These are phyloP conservation scores for Pachyuromys duprasi DNA, from an alignment of 2,797 vertebrate species.

Conservation along the genomic window DNA sequence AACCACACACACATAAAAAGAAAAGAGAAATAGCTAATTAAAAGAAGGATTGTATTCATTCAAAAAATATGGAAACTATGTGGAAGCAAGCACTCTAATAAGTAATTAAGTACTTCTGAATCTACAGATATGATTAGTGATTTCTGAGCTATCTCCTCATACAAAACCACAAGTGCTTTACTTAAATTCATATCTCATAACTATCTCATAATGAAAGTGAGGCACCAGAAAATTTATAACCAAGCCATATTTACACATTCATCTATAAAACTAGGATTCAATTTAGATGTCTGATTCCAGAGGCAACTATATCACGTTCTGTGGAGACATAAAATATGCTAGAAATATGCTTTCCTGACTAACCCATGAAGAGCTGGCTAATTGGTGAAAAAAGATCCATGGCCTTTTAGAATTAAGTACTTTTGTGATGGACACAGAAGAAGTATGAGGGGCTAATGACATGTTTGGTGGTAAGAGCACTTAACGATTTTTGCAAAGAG, in stretches of 20 bases:
- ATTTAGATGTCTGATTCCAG: background rate
- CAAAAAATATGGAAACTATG: conserved; percentile 14
- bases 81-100: background rate
- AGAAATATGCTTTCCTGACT: background rate
- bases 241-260: background rate
- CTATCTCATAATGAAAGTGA: background rate
- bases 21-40: background rate
- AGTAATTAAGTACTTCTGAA: conserved; percentile 1
- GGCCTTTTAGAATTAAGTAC: background rate
- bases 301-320: background rate
- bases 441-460: background rate
- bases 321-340: background rate
- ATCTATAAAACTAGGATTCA: conserved; percentile 13
- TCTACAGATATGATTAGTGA: background rate
- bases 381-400: background rate
- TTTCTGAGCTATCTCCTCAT: background rate
- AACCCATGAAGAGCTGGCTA: background rate
- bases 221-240: background rate
- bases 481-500: background rate
- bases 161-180: background rate
- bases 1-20: background rate
- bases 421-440: background rate
- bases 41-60: background rate
- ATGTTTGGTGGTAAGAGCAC: background rate
- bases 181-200: conserved; percentile 21